A percentile compares a stretch with the other conserved stretches of the same genome.
phyloP scores from a whole-genome alignment of 1,140 invertebrate genomes.

The Nylanderia fulva region DNA sequence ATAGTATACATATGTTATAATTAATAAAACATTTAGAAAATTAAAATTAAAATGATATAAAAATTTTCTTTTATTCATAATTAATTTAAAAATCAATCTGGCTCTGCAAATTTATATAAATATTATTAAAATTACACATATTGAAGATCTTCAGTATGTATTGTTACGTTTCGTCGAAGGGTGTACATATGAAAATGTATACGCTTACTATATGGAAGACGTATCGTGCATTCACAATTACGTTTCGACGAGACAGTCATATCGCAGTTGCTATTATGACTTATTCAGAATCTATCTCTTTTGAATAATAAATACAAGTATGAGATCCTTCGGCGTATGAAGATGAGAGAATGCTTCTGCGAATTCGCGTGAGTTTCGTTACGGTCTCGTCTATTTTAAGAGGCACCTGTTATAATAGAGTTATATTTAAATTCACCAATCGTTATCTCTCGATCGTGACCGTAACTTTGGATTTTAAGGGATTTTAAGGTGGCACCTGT shows the following conservation, averaged over 20 bases:
- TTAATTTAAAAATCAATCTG: not conserved
- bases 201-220: constrained; percentile 49
- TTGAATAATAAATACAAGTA: constrained; percentile 67
- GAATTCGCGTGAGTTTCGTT: constrained; percentile 1
- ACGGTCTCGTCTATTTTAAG: constrained; percentile 3
- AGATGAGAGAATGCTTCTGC: constrained; percentile 1
- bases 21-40: not conserved
- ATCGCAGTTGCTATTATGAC: constrained; percentile 72
- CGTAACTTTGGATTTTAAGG: constrained; percentile 7
- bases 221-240: constrained; percentile 67
- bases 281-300: constrained; percentile 72
- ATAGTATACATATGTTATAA: too few relatives aligned
- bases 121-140: not conserved
- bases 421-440: not conserved
- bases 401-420: not conserved
- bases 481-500: not conserved
- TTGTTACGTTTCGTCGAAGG: not conserved
- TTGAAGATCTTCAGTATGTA: constrained; percentile 10
- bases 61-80: not conserved
- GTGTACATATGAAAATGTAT: constrained; percentile 7
- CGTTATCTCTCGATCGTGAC: not conserved
- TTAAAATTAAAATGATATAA: not conserved
- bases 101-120: not conserved
- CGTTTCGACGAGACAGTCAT: constrained; percentile 60
- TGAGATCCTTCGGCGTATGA: constrained; percentile 45